Conservation (phyloP, 1,140 invertebrate genomes). For the Sitobion miscanthi region DNA sequence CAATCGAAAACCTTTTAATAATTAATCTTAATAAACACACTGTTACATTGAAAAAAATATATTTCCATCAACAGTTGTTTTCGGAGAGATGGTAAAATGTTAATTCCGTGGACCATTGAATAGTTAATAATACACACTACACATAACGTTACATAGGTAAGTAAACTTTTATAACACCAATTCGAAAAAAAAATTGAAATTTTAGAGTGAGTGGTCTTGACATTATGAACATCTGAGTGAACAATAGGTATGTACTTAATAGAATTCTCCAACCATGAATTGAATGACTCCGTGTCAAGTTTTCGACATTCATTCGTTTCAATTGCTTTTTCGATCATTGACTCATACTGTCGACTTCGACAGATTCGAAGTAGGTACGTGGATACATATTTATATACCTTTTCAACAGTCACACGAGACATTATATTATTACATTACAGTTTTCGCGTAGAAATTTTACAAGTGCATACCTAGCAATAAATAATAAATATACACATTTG, state of each 20-base stretch:
- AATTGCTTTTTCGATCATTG: not conserved
- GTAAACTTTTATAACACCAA: not conserved
- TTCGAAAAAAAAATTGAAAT: not conserved
- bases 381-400: not conserved
- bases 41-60: not conserved
- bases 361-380: not conserved
- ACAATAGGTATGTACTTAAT: not conserved
- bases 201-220: not conserved
- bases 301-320: not conserved
- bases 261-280: not conserved
- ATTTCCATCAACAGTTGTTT: not conserved
- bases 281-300: not conserved
- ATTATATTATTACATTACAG: not conserved
- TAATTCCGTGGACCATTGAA: not conserved
- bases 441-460: not conserved
- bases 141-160: not conserved
- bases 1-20: not conserved
- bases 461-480: too few relatives aligned
- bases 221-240: not conserved
- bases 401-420: not conserved
- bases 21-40: not conserved
- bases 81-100: not conserved
- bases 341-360: not conserved
- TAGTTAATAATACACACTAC: not conserved
- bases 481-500: not conserved